Evolutionary conservation across 2,888 invertebrate species (phyloP), one percentile per base, ranked within the genome.

Genomic region (Xiphydria camelus): DNA sequence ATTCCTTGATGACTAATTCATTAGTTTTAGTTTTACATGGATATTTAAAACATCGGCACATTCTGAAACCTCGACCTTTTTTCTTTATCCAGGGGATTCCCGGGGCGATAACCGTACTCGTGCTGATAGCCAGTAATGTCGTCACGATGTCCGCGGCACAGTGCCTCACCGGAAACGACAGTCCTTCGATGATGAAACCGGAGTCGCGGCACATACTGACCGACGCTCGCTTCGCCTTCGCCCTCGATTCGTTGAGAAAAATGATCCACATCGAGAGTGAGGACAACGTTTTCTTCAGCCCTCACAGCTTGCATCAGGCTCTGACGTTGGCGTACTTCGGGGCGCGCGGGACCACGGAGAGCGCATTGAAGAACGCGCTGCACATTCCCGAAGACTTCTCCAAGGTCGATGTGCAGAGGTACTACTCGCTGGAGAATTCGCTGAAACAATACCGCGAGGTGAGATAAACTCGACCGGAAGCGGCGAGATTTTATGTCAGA

Each of bases 241-340:
- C 89, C 0, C 73, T 91, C 39, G 82, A 84, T 35, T 78, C 89
- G 40, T 78, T 92, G 59, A 83, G 84, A 53, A 81, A 84, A 12
- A 83, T 87, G 53, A 84, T 86, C 55, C 76, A 79, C 42, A 81
- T 82, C 12, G 82, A 84, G 53, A 83, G 85, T 0, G 78, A 82
- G 29, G 86, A 87, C 56, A 93, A 92, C 71, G 77, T 93, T 26
- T 91, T 94, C 79, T 91, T 91, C 75, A 93, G 93, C 4, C 93
- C 93, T 0, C 88, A 89, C 77, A 92, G 91, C 55, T 85, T 92
- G 9, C 88, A 91, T 67, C 88, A 91, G 59, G 86, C 91, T 0
- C 68, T 94, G 21, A 72, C 87, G 36, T 77, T 93, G 50, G 88
- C 89, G 1, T 92, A 90, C 68, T 90, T 91, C 64, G 85, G 90